Conservation (phyloP, 2,797 vertebrate species). For the Molossus molossus region DNA sequence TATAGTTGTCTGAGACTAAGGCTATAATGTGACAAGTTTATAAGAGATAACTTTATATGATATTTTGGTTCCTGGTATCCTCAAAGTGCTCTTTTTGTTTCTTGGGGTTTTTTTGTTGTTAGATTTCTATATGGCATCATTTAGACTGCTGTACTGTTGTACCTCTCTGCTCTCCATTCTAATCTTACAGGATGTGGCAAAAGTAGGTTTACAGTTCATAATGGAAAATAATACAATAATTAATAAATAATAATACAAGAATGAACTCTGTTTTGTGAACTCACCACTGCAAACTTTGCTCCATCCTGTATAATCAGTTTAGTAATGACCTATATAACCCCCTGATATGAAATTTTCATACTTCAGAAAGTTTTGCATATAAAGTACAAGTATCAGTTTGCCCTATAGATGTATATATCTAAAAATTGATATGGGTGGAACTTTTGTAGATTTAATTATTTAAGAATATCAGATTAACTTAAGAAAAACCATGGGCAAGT, state of each 20-base stretch:
- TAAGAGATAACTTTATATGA: slow-evolving; percentile 60
- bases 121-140: neutral
- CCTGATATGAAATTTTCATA: slow-evolving; percentile 22
- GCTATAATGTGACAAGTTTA: slow-evolving; percentile 3
- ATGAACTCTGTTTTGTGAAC: neutral
- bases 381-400: slow-evolving; percentile 18
- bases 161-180: slow-evolving; percentile 29
- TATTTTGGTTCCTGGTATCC: slow-evolving; percentile 59
- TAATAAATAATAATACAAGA: neutral
- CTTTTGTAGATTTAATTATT: slow-evolving; percentile 61
- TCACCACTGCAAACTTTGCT: neutral
- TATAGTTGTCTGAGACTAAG: slow-evolving; percentile 43
- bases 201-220: neutral
- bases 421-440: slow-evolving; percentile 1
- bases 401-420: slow-evolving; percentile 22
- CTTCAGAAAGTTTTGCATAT: slow-evolving; percentile 55
- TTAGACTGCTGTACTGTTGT: neutral
- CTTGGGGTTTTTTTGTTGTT: neutral
- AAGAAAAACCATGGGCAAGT: slow-evolving; percentile 1
- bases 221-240: neutral
- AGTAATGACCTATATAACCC: neutral
- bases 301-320: neutral
- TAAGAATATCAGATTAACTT: slow-evolving; percentile 56
- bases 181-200: neutral
- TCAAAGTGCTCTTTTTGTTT: slow-evolving; percentile 11